Evolutionary conservation across 2,113 vertebrate species (phyloP), one percentile per base, ranked within the genome.

Genomic region (Mus spicilegus): DNA sequence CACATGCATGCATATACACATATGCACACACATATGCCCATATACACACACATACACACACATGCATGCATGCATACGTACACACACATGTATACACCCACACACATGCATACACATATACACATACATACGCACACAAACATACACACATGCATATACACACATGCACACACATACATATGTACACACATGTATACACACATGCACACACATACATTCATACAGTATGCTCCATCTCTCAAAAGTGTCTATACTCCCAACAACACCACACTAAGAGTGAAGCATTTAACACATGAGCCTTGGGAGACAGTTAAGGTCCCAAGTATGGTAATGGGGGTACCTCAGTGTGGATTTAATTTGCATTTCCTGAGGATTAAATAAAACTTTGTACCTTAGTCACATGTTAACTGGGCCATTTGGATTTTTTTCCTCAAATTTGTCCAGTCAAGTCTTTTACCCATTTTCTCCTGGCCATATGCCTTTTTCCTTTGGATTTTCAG

Each of bases 321-420:
- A 80, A 46, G 12, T 16, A 30, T 42, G 39, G 17, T 28, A 69
- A 30, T 69, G 17, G 39, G 51, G 22, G 26, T 22, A 76, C 22
- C 46, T 77, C 51, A 16, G 14, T 92, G 84, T 70, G 39, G 54
- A 39, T 54, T 85, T 63, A 84, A 85, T 89, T n/a, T 77, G 70
- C 63, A 92, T 92, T 84, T 84, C 70, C 69, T 42, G 10, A 58
- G 20, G 30, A 77, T 28, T 76, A 46, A 96, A 93, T 54, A 87
- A 87, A 84, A 24, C 26, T 78, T 8, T 93, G 33, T n/a, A n/a
- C 8, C 28, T 93, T 67, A 65, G 36, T 87, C 63, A 61, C 4
- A 16, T 39, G 33, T 78, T 86, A 81, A 51, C 36, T 58, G 87
- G 72, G 19, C 81, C 75, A 78, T 51, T 93, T 36, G 54, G 26